Evolutionary conservation across 2,888 invertebrate genomes (phyloP).

Genomic region (Ormyrus labotus): DNA sequence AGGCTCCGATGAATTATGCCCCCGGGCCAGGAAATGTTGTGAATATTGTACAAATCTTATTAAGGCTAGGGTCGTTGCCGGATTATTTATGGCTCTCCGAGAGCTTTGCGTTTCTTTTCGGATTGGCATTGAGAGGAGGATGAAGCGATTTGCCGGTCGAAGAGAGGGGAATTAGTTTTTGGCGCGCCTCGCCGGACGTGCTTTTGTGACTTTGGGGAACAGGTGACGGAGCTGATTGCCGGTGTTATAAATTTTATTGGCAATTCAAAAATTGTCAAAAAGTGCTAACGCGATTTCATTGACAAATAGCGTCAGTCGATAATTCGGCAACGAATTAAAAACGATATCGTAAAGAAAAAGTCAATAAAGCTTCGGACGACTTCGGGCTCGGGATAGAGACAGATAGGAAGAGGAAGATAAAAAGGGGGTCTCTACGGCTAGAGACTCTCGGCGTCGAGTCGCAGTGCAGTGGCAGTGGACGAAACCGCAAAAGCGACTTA

Average conservation of each 20-base stretch:
- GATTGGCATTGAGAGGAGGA: slow-evolving; percentile 18
- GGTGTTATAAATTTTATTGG: too few relatives aligned
- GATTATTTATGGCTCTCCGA: slow-evolving; percentile 32
- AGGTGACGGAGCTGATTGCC: too few relatives aligned
- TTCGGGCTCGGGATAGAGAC: background rate
- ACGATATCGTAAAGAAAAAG: too few relatives aligned
- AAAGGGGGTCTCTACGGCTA: background rate
- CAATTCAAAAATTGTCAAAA: too few relatives aligned
- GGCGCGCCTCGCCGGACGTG: background rate
- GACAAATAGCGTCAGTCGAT: too few relatives aligned
- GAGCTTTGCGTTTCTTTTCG: slow-evolving; percentile 1
- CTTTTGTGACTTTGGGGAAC: too few relatives aligned
- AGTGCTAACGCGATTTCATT: too few relatives aligned
- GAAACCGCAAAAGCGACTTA: slow-evolving; percentile 71
- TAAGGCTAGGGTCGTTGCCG: slow-evolving; percentile 28
- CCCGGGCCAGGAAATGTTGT: slow-evolving; percentile 9
- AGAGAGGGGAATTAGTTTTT: background rate
- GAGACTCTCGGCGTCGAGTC: too few relatives aligned
- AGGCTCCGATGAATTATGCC: slow-evolving; percentile 49
- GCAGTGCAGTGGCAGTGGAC: slow-evolving; percentile 59
- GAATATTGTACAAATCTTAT: slow-evolving; percentile 43
- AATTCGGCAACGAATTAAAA: too few relatives aligned
- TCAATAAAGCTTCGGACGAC: too few relatives aligned
- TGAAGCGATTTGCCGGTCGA: slow-evolving; percentile 21
- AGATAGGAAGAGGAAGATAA: background rate